Conservation (phyloP, 2,113 vertebrate genomes). For the Melanerpes aurifrons region DNA sequence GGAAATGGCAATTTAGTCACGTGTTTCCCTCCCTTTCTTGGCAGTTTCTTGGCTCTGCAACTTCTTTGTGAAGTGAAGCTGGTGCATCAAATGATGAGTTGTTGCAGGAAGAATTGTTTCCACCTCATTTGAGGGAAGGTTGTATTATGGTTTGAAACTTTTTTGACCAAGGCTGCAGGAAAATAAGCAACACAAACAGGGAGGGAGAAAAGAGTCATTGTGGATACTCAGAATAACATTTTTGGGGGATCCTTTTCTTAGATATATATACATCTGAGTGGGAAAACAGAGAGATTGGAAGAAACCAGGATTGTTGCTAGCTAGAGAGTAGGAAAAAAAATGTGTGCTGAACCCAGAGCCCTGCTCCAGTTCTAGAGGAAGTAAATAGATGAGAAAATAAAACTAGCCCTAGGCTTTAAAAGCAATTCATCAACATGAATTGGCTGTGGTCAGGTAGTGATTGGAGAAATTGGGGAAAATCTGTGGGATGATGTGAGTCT, state of each 20-base stretch:
- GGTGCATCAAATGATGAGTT: background rate
- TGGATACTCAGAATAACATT: background rate
- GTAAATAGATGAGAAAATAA: background rate
- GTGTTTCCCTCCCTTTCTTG: background rate
- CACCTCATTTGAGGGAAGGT: background rate
- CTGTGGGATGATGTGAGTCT: background rate
- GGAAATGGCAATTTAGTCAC: background rate
- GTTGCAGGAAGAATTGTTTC: background rate
- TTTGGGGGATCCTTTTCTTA: background rate
- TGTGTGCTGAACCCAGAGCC: background rate
- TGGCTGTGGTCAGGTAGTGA: background rate
- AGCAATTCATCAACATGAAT: background rate
- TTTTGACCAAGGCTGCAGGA: background rate
- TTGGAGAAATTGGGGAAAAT: background rate
- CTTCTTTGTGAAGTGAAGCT: background rate
- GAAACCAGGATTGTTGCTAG: background rate
- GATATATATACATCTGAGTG: accelerated
- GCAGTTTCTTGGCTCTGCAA: background rate
- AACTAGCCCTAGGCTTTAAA: background rate
- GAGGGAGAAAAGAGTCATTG: background rate
- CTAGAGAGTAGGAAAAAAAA: background rate
- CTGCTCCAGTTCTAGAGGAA: background rate
- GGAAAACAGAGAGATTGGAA: background rate
- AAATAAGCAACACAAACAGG: background rate
- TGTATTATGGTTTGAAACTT: accelerated